These are phyloP conservation scores for Hirundo rustica DNA, from an alignment of 2,797 vertebrate genomes.

Conservation along the genomic window DNA sequence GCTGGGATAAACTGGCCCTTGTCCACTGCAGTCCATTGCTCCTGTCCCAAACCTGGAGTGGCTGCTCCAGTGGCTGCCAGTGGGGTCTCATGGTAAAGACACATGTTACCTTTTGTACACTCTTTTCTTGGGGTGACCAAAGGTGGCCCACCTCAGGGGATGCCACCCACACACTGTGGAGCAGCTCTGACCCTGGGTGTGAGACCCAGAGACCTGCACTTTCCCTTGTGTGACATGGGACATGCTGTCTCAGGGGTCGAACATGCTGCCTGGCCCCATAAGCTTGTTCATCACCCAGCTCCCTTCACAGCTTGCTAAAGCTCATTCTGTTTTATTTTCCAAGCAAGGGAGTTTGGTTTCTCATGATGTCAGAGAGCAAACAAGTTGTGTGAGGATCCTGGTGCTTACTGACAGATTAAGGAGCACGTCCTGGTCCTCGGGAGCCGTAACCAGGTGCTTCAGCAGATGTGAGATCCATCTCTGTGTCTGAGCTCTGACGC, in stretches of 20 bases:
- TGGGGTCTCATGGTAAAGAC: neutral
- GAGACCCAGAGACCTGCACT: neutral
- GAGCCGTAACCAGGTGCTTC: neutral
- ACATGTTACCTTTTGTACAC: neutral
- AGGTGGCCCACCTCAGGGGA: neutral
- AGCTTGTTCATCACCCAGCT: neutral
- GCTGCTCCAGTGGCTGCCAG: neutral
- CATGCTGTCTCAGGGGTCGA: neutral
- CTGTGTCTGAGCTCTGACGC: neutral
- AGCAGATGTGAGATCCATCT: neutral
- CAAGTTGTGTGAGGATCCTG: neutral
- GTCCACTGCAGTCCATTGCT: neutral
- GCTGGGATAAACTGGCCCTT: neutral
- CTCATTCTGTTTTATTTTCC: neutral
- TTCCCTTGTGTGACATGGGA: fast-evolving
- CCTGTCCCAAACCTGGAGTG: neutral
- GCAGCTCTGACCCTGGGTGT: neutral
- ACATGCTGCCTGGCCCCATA: neutral
- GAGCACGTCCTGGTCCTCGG: fast-evolving
- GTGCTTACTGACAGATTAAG: neutral
- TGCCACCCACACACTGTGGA: fast-evolving
- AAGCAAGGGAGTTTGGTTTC: neutral
- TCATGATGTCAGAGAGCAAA: neutral
- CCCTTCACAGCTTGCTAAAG: neutral
- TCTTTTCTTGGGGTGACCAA: neutral